Percentiles rank a stretch among this genome's conserved stretches.
These are phyloP conservation scores for human (Homo sapiens) DNA, from an alignment of 2,113 vertebrate genomes.

Conservation along the genomic window GRCh38 chr14:47433501-47434000, in stretches of 20 bases:
- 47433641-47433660: conserved; percentile 39
- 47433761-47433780: conserved; percentile 69
- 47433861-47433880: not conserved
- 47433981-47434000: not conserved
- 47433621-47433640: not conserved
- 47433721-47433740: conserved; percentile 1
- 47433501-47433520: conserved; percentile 38
- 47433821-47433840: conserved; percentile 70
- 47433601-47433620: conserved; percentile 32
- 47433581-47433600: conserved; percentile 38
- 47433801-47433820: conserved; percentile 60
- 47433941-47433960: not conserved
- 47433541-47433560: conserved; percentile 7
- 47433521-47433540: not conserved
- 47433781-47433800: conserved; percentile 66
- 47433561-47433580: not conserved
- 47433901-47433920: conserved; percentile 22
- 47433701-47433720: conserved; percentile 60
- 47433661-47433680: conserved; percentile 4
- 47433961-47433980: not conserved
- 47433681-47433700: conserved; percentile 47
- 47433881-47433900: conserved; percentile 53
- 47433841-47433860: conserved; percentile 51
- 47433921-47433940: not conserved
- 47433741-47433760: conserved; percentile 68